Base-by-base conservation (phyloP, 2,888 invertebrate species). In the Lithophane socia region DNA sequence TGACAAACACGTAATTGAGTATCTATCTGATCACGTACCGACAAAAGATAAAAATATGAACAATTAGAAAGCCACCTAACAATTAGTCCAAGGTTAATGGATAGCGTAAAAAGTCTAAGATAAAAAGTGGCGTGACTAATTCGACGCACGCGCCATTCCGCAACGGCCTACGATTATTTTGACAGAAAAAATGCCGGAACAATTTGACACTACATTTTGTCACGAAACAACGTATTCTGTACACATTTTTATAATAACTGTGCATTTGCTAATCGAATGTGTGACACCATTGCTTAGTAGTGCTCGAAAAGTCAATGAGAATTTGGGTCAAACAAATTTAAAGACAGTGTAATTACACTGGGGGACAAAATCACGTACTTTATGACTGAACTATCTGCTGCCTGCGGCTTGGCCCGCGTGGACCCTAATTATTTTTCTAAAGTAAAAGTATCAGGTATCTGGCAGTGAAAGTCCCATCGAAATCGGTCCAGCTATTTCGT, bases 31-130 rank as follows among this genome's bases (percentile, higher is more conserved):
- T 84, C 80, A 72, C 76, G 76, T 80, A 72, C 82, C 74, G 69
- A 56, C 75, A 82, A 77, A 73, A 72, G 69, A 75, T 83, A 78
- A 77, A 81, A 87, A 88, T 83, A 77, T 84, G 74, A 74, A 66
- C 75, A 86, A 90, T 90, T 92, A 90, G 94, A 95, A 95, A 94
- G 93, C 87, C 78, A 86, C 81, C 80, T 74, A 88, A 75, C 92
- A 95, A 94, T 94, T 93, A 93, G 95, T 91, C 87, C 95, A 96
- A 95, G 96, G 96, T 93, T 92, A 91, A 87, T 88, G 82, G 89
- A 90, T 86, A 88, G 83, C 78, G 87, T 92, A 93, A 94, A 94
- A 93, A 93, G 87, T 90, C 77, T 82, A 85, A 87, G 89, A 92
- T 93, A 93, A 93, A 93, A 93, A 92, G 85, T 92, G 81, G 92